Conservation (phyloP, 2,888 invertebrate genomes). For the Ditylenchus weischeri region DNA sequence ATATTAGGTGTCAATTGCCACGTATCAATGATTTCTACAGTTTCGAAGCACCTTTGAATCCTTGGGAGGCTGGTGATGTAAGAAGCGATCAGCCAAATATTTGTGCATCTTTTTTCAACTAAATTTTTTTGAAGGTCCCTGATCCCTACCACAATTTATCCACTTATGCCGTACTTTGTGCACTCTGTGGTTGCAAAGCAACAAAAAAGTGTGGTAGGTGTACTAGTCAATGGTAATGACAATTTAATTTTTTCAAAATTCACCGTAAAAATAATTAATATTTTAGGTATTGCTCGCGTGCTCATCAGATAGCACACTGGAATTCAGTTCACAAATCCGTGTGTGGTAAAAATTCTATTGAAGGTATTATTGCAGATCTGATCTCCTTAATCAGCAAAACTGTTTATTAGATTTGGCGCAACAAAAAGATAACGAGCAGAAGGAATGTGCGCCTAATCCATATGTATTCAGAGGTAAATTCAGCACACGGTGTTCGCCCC, state of each 20-base stretch:
- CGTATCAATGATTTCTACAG: constrained; percentile 70
- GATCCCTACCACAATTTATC: constrained; percentile 54
- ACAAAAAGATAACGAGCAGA: no score
- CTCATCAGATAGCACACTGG: constrained; percentile 85
- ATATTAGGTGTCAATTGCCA: constrained; percentile 76
- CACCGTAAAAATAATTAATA: not conserved
- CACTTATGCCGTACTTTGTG: constrained; percentile 66
- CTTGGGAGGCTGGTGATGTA: constrained; percentile 43
- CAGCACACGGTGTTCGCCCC: no score
- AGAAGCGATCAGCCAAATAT: no score
- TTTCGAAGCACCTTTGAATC: constrained; percentile 60
- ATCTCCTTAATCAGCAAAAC: no score
- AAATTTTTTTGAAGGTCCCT: constrained; percentile 31
- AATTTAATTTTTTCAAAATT: not conserved
- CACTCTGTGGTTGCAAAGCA: constrained; percentile 75
- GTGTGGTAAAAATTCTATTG: constrained; percentile 51
- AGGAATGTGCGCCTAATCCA: no score
- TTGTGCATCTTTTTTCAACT: no score
- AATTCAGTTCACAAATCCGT: constrained; percentile 71
- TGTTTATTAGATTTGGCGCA: no score
- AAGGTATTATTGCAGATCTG: no score
- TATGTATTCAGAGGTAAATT: no score
- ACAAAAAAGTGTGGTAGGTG: constrained; percentile 79
- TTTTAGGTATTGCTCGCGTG: constrained; percentile 73
- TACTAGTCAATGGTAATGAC: constrained; percentile 63